These are phyloP conservation scores for Petaurus breviceps DNA, from an alignment of 2,113 vertebrate species.

Conservation along the genomic window DNA sequence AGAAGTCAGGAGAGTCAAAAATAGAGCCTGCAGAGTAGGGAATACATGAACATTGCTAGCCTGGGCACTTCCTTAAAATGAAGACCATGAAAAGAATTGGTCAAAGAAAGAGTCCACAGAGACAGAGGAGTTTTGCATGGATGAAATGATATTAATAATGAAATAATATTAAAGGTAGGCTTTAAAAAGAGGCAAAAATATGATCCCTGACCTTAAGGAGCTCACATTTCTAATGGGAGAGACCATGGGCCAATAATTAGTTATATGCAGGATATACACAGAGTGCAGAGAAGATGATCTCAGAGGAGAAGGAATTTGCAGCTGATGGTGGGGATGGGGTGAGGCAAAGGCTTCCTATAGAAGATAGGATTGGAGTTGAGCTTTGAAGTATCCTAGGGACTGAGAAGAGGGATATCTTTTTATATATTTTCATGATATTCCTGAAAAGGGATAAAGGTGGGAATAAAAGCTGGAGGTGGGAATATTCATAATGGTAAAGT, in stretches of 20 bases:
- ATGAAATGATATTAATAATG: background rate
- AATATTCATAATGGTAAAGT: no score
- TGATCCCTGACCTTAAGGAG: background rate
- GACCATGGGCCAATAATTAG: background rate
- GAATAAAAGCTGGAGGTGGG: no score
- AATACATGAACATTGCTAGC: background rate
- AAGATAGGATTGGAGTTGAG: background rate
- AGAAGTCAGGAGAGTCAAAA: background rate
- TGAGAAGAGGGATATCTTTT: background rate
- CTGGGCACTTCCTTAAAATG: background rate
- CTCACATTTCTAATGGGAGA: background rate
- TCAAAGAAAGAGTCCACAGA: background rate
- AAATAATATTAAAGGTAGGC: background rate
- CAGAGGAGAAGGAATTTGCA: no score
- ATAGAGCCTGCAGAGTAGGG: background rate
- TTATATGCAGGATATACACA: no score
- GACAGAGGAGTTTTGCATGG: background rate
- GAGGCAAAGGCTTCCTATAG: no score
- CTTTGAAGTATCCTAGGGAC: background rate
- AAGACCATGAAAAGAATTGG: background rate
- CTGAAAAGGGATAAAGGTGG: background rate
- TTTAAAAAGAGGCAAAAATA: background rate
- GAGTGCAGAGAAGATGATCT: no score
- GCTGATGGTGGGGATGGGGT: background rate
- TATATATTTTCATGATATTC: background rate